phyloP scores from a whole-genome alignment of 2,888 invertebrate species.

The Allygus modestus region DNA sequence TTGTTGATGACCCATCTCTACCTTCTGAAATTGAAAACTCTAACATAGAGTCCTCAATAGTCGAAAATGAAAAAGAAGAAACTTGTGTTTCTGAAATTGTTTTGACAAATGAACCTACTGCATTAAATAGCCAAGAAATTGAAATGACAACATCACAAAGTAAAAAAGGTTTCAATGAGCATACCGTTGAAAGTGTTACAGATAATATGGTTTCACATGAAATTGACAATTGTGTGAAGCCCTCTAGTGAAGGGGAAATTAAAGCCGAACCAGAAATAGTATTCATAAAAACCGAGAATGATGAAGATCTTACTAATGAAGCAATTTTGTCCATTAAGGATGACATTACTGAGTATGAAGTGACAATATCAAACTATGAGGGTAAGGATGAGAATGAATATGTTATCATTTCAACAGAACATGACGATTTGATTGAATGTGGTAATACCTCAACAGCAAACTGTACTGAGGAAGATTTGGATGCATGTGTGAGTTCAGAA shows the following conservation, averaged over 20 bases:
- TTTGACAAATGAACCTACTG: background rate
- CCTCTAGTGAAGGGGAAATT: background rate
- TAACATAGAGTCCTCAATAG: background rate
- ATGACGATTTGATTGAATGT: slow-evolving; percentile 34
- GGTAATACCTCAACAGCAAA: background rate
- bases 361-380: slow-evolving; percentile 40
- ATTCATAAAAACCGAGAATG: slow-evolving; percentile 3
- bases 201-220: background rate
- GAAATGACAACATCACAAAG: background rate
- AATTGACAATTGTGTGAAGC: background rate
- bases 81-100: background rate
- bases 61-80: background rate
- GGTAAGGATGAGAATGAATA: slow-evolving; percentile 4
- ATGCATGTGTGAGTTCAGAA: background rate
- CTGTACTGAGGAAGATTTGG: background rate
- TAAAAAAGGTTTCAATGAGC: background rate
- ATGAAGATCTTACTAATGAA: background rate
- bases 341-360: background rate
- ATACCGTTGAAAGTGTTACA: background rate
- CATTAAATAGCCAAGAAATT: background rate
- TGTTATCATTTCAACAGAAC: slow-evolving; percentile 4
- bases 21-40: background rate
- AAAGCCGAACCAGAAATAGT: background rate
- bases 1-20: background rate
- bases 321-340: background rate